phyloP scores from a whole-genome alignment of 2,888 invertebrate species.

The Diarsia rubi region DNA sequence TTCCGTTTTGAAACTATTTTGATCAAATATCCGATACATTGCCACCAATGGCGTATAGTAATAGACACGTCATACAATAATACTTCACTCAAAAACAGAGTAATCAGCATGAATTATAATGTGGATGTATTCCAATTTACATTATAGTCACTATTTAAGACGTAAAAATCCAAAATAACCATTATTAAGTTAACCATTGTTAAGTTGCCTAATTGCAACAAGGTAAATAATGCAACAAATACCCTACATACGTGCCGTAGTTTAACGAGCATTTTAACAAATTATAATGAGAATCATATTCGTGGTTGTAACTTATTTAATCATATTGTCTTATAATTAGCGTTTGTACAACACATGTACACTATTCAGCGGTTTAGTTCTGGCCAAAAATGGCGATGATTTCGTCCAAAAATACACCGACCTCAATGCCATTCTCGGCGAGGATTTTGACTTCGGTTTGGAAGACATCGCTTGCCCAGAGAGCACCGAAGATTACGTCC shows the following conservation, averaged over 20 bases:
- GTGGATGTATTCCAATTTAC: neutral
- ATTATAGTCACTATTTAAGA: neutral
- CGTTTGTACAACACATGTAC: slow-evolving; percentile 5
- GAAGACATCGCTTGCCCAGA: slow-evolving; percentile 79
- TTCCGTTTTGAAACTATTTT: neutral
- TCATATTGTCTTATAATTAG: slow-evolving; percentile 11
- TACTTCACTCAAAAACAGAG: too few species aligned
- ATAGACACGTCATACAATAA: too few species aligned
- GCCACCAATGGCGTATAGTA: neutral
- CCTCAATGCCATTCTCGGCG: slow-evolving; percentile 77
- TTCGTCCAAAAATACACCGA: slow-evolving; percentile 71
- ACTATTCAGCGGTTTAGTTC: slow-evolving; percentile 58
- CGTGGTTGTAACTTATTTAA: slow-evolving; percentile 14
- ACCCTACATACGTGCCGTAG: slow-evolving; percentile 5
- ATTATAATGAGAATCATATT: slow-evolving; percentile 9
- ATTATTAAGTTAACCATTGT: too few species aligned
- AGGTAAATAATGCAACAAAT: slow-evolving; percentile 6
- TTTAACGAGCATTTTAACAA: slow-evolving; percentile 24
- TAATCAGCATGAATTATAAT: too few species aligned
- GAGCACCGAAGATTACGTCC: slow-evolving; percentile 72
- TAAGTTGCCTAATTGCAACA: neutral
- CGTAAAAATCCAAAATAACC: neutral
- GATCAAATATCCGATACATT: neutral
- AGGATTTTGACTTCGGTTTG: slow-evolving; percentile 75
- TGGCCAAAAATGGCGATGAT: slow-evolving; percentile 81